A percentile compares a stretch with the other conserved stretches of the same genome.
These are phyloP conservation scores for Balanococcus diminutus DNA, from an alignment of 2,888 invertebrate species.

Conservation along the genomic window DNA sequence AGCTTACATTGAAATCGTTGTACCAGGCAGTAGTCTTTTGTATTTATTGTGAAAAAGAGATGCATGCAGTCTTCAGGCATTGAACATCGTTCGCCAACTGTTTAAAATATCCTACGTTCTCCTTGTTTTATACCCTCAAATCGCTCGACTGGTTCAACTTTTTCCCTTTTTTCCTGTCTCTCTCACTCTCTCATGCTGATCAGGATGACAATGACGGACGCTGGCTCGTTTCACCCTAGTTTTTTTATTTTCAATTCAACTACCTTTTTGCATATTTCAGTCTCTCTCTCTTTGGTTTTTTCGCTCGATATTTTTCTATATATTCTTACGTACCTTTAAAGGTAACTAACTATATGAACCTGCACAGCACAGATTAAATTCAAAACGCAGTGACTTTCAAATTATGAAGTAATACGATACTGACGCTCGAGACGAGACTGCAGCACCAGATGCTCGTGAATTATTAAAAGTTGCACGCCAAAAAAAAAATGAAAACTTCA, in stretches of 20 bases:
- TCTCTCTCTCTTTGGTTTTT: background rate
- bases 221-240: background rate
- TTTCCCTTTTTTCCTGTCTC: background rate
- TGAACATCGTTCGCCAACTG: constrained; percentile 22
- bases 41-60: constrained; percentile 5
- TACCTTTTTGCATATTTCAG: background rate
- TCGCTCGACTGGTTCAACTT: background rate
- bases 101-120: background rate
- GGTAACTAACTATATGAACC: background rate
- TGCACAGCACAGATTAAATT: background rate
- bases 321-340: background rate
- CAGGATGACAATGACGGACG: background rate
- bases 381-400: background rate
- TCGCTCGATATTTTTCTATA: background rate
- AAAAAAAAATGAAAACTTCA: too few relatives aligned
- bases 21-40: constrained; percentile 8
- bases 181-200: background rate
- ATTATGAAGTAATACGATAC: background rate
- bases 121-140: constrained; percentile 14
- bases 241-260: background rate
- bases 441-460: background rate
- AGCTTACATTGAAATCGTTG: background rate
- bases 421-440: background rate
- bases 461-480: background rate
- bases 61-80: constrained; percentile 5